Conservation (phyloP, 2,888 invertebrate genomes). For the Heliconius sara region DNA sequence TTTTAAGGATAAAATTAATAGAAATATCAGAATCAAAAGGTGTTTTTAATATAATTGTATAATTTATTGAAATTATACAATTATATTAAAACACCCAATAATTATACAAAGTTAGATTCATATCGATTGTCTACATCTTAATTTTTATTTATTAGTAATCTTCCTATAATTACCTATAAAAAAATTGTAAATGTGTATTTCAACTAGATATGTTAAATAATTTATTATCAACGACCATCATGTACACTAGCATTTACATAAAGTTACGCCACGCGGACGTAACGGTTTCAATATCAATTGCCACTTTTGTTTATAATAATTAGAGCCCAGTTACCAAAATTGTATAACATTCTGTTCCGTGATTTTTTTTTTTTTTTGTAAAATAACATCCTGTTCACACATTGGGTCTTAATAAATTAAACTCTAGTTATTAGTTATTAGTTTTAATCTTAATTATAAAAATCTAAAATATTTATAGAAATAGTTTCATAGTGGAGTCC, state of each 20-base stretch:
- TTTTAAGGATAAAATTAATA: neutral
- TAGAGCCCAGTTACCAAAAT: conserved; percentile 46
- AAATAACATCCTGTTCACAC: neutral
- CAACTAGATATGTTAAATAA: neutral
- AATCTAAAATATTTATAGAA: neutral
- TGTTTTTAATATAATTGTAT: neutral
- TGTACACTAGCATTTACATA: neutral
- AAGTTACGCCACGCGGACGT: conserved; percentile 65
- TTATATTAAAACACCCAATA: too few relatives aligned
- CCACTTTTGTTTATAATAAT: conserved; percentile 57
- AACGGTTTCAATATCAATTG: conserved; percentile 73
- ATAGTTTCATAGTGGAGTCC: too few relatives aligned
- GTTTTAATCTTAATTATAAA: too few relatives aligned
- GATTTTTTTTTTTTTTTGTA: neutral
- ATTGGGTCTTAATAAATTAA: neutral
- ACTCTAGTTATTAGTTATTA: too few relatives aligned
- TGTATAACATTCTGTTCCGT: neutral
- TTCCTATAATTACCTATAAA: neutral
- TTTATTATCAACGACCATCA: neutral
- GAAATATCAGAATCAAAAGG: neutral
- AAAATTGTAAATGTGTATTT: neutral
- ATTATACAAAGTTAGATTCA: too few relatives aligned
- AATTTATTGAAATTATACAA: neutral
- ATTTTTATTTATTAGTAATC: too few relatives aligned
- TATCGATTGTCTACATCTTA: too few relatives aligned